Base-by-base conservation (phyloP, 1,140 invertebrate species). In the Trachymyrmex cornetzi region DNA sequence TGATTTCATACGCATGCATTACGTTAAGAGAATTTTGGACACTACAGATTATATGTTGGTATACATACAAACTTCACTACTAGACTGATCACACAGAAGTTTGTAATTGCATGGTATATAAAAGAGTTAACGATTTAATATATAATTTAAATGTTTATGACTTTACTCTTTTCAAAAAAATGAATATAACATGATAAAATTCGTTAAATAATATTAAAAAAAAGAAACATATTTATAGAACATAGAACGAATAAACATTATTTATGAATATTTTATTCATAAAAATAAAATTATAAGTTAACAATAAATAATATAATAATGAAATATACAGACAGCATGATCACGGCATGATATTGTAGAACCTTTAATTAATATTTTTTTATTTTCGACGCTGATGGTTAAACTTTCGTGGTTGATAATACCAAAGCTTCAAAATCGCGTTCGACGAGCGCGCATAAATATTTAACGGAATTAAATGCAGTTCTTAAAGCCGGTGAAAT, bases 401-500 rank as follows among this genome's bases (percentile, higher is more conserved):
- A 5, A 69, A 81, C 12, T 38, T 72, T 53, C 30, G 38, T 44
- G 24, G 5, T 44, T 57, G 22, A 67, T 59, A 48, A 38, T 48
- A 24, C 16, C 24, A 16, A n/a, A 82, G 67, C 53, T 80, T 80
- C 44, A 30, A 50, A 74, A 84, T 84, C 38, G 38, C 24, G 38
- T 82, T 82, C 24, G 38, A 63, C 44, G 6, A 57, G 50, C 77
- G 24, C 5, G 44, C 14, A 55, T 84, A 24, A 74, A 84, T 84
- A 84, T 84, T 84, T 84, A 84, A 84, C n/a, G 19, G 19, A 84
- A 84, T 84, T 74, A 61, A 75, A 84, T 75, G 24, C 55, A 34
- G 38, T 84, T 84, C 80, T 84, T 84, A 74, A 84, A 84, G 55
- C 67, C 55, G 44, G 38, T 24, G 27, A 75, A 84, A 84, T 84